Evolutionary conservation across 2,888 invertebrate genomes (phyloP).

Genomic region (Macrosoma leucophasiata): DNA sequence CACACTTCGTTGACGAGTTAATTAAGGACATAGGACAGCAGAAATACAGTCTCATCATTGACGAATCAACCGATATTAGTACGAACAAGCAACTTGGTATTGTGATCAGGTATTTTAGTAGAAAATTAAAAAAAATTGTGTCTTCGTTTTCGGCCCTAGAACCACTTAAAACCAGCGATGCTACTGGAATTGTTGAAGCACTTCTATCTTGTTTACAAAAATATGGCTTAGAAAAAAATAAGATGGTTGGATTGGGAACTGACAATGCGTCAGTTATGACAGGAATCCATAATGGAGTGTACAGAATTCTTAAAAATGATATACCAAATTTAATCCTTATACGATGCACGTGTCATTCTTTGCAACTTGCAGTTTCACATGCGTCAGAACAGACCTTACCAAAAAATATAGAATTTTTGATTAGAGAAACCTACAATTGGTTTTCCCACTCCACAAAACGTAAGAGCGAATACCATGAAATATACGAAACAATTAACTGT

Average conservation of each 20-base stretch:
- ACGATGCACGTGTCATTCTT: conserved; percentile 28
- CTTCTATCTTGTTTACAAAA: conserved; percentile 19
- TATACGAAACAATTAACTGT: too few relatives aligned
- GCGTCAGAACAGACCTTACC: conserved; percentile 31
- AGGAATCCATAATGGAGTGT: conserved; percentile 31
- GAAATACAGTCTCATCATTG: conserved; percentile 19
- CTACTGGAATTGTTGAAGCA: conserved; percentile 20
- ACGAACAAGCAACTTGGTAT: conserved; percentile 17
- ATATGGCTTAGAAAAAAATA: conserved; percentile 17
- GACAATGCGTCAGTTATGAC: conserved; percentile 39
- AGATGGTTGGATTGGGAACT: conserved; percentile 31
- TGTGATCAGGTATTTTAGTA: conserved; percentile 21
- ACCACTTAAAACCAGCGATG: conserved; percentile 24
- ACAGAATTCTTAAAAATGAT: conserved; percentile 26
- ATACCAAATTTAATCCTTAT: conserved; percentile 28
- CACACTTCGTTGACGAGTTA: conserved; percentile 17
- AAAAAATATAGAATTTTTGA: conserved; percentile 27
- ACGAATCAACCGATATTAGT: conserved; percentile 23
- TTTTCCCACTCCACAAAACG: too few relatives aligned
- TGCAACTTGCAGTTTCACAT: conserved; percentile 33
- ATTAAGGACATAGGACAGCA: conserved; percentile 13
- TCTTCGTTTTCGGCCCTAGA: conserved; percentile 21
- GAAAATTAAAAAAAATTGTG: conserved; percentile 13
- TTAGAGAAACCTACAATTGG: conserved; percentile 1
- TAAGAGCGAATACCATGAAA: too few relatives aligned